Conservation (phyloP, 2,797 vertebrate species). For the Phataginus tricuspis region DNA sequence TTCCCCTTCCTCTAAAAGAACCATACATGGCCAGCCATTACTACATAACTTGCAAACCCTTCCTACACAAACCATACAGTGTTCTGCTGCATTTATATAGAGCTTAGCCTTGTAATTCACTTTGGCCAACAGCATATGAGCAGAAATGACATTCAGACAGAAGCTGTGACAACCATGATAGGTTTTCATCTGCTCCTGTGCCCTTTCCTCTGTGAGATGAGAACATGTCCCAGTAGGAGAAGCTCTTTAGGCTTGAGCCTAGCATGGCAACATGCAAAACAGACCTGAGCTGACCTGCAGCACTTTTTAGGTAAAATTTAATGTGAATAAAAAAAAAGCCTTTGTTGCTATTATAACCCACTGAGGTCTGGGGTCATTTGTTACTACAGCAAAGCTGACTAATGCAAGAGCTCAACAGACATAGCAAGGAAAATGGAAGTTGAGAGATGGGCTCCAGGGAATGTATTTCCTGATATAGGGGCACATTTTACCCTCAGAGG, state of each 20-base stretch:
- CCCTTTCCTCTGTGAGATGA: background rate
- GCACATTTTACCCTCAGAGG: background rate
- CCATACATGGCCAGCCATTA: accelerated
- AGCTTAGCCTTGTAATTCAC: background rate
- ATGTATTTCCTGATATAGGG: background rate
- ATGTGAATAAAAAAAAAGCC: background rate
- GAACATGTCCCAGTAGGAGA: accelerated
- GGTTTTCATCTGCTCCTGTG: accelerated
- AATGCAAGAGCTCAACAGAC: background rate
- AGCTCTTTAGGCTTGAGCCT: background rate
- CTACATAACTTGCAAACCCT: accelerated
- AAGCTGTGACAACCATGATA: background rate
- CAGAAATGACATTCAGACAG: background rate
- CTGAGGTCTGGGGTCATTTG: background rate
- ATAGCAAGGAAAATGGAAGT: background rate
- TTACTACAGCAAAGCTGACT: background rate
- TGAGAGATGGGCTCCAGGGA: background rate
- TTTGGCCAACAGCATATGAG: accelerated
- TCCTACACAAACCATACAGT: accelerated
- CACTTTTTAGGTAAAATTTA: background rate
- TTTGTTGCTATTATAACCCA: background rate
- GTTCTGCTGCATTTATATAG: accelerated
- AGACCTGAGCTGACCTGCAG: accelerated
- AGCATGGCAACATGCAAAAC: background rate
- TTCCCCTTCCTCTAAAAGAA: no score